Percentiles rank a stretch among this genome's conserved stretches.
Conservation (phyloP, 1,140 invertebrate genomes). For the Rhopalosiphum padi region DNA sequence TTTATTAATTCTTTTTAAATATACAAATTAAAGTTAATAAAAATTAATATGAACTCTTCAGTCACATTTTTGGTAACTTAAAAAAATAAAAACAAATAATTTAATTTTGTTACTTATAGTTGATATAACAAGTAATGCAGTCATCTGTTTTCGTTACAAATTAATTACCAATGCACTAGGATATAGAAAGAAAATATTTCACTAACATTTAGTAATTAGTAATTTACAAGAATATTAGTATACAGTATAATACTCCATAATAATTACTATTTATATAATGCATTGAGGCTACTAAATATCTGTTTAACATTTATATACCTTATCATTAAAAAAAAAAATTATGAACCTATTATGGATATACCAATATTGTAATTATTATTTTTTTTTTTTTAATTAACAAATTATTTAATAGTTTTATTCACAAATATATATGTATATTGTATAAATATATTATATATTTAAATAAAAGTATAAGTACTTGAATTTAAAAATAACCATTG, state of each 20-base stretch:
- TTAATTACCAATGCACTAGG: background rate
- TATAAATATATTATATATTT: background rate
- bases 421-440: background rate
- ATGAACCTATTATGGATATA: background rate
- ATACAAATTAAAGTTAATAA: no score
- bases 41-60: no score
- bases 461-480: background rate
- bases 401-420: background rate
- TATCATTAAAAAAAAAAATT: background rate
- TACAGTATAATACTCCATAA: background rate
- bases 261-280: background rate
- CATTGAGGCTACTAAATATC: background rate
- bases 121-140: background rate
- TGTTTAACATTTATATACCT: background rate
- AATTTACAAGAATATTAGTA: background rate
- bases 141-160: background rate
- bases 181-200: background rate
- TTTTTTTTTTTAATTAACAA: background rate
- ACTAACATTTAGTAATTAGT: background rate
- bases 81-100: background rate
- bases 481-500: slow-evolving; percentile 39
- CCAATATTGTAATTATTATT: background rate
- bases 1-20: background rate
- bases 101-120: background rate
- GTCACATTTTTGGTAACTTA: background rate